Evolutionary conservation across 2,113 vertebrate genomes (phyloP).

Genomic region (Clarias batrachus): DNA sequence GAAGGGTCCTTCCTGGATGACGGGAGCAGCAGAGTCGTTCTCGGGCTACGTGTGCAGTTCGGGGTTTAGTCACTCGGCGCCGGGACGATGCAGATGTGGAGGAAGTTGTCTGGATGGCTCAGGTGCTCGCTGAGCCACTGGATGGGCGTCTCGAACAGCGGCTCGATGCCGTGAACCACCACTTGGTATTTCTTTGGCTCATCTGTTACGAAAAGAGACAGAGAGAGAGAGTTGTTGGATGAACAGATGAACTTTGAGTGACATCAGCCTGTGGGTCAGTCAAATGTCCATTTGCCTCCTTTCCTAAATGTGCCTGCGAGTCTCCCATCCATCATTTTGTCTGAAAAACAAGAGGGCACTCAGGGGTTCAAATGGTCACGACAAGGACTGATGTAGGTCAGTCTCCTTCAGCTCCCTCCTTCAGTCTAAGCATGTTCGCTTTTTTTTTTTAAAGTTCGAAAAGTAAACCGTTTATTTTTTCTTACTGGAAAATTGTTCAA

Average conservation of each 20-base stretch:
- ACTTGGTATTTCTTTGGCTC: slow-evolving; percentile 88
- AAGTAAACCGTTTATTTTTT: background rate
- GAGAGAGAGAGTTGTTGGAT: background rate
- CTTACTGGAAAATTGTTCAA: background rate
- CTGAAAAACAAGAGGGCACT: slow-evolving; percentile 8
- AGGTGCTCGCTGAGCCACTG: slow-evolving; percentile 99
- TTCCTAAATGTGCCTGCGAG: slow-evolving; percentile 5
- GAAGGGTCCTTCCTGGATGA: slow-evolving; percentile 4
- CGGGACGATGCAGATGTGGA: slow-evolving; percentile 91
- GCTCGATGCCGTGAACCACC: slow-evolving; percentile 96
- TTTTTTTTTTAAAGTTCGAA: background rate
- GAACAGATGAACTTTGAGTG: slow-evolving; percentile 7
- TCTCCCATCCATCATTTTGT: slow-evolving; percentile 45
- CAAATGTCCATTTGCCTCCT: background rate
- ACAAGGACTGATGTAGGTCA: slow-evolving; percentile 38
- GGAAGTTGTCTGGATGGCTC: slow-evolving; percentile 98
- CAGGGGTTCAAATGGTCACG: slow-evolving; percentile 36
- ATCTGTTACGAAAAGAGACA: slow-evolving; percentile 69
- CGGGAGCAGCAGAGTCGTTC: background rate
- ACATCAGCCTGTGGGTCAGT: slow-evolving; percentile 17
- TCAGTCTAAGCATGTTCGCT: background rate
- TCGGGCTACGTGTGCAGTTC: slow-evolving; percentile 27
- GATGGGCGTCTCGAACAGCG: slow-evolving; percentile 92
- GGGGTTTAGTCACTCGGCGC: slow-evolving; percentile 82
- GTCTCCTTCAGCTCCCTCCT: background rate